Evolutionary conservation across 2,888 invertebrate genomes (phyloP), one percentile per base, ranked within the genome.

Genomic region (Cephus pygmeus): DNA sequence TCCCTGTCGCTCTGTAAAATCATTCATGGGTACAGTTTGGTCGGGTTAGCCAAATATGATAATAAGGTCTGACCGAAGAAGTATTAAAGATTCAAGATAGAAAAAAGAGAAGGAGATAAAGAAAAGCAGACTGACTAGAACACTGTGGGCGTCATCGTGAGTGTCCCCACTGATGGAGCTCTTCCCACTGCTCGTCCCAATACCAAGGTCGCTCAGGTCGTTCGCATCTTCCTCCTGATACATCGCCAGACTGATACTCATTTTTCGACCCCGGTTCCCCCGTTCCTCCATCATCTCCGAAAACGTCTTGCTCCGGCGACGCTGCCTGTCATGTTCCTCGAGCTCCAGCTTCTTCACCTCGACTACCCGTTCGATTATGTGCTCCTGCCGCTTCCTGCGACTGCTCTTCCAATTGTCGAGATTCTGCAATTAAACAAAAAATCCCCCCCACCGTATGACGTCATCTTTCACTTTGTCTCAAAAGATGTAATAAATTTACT

Each of bases 391-490:
- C 95, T 98, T 97, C 94, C 98, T 95, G 88, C 98, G 94, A 84
- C 97, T 97, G 85, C 96, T 96, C 93, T 98, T 98, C 98, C 97
- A 97, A 92, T 96, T 97, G 92, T 97, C 97, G 92, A 97, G 93
- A 93, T 97, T 97, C 97, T 97, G 92, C 9, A 56, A 23, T 56
- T 6, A 23, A 90, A 88, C 84, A 77, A 83, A 85, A 82, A 34
- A 12, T 4, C 40, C 36, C 15, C 12, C 12, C 36, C 12, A 9
- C 56, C 56, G 56, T 9, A 56, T 56, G 23, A 56, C 15, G 0
- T 56, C 56, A 23, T 23, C 23, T 56, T 23, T 9, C 56, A 23
- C 23, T 9, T 23, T 0, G 9, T 56, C 23, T 23, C 9, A 23
- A 56, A 56, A 2, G 4, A 76, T 71, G 77, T 12, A 12, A 23